Base-by-base conservation (phyloP, 2,113 vertebrate genomes). In the Arothron firmamentum region DNA sequence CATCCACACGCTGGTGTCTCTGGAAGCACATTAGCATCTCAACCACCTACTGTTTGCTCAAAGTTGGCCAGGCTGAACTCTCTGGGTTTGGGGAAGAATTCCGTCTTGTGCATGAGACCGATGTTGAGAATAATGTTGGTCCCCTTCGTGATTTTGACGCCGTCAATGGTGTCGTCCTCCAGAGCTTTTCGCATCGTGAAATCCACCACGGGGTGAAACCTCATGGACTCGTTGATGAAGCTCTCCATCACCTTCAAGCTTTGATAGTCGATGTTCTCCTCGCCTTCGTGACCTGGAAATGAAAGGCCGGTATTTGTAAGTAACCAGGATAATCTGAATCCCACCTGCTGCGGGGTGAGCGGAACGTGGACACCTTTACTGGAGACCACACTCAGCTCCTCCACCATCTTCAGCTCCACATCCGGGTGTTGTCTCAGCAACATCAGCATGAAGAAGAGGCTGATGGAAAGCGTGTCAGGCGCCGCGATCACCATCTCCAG, bases 101-200 rank as follows among this genome's bases (percentile, higher is more conserved):
- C 94, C 0, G 91, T 88, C 60, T 89, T 94, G 16, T 99, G 96
- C 95, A 98, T 98, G 0, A 92, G 93, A 0, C 97, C 96, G 0
- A 94, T 89, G 63, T 98, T 98, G 43, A 99, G 90, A 64, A 98
- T 96, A 47, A 99, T 94, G 59, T 99, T 98, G 0, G 96, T 98
- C 18, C 96, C 95, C 74, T 93, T 96, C 66, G 88, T 89, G 52
- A 98, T 92, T 0, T 81, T 86, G 57, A 90, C 92, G 56, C 95
- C 97, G 3, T 95, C 93, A 0, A 97, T 94, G 56, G 86, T 49
- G n/a, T 98, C 94, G 0, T 97, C 95, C 46, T 93, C 89, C 49
- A 97, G 72, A 10, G 95, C 92, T 71, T 89, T 94, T 45, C 95
- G 47, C 95, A 98, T 98, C 20, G 95, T 93, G 77, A 97, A 71